Percentiles rank a stretch among this genome's conserved stretches.
These are phyloP conservation scores for Brevimyrus niger DNA, from an alignment of 2,113 vertebrate genomes.

Conservation along the genomic window DNA sequence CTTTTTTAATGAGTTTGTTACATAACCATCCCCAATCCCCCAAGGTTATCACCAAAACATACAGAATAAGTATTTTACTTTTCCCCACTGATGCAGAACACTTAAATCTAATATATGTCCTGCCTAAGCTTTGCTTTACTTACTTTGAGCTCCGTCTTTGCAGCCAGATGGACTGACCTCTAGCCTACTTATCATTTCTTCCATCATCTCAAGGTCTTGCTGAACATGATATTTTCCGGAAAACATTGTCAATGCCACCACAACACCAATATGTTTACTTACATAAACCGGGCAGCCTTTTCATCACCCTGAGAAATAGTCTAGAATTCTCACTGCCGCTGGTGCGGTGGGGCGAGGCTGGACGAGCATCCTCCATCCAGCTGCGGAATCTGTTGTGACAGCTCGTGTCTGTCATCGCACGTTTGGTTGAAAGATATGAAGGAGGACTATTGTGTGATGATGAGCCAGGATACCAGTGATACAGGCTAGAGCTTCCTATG, in stretches of 20 bases:
- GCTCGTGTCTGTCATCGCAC: not conserved
- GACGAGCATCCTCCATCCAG: not conserved
- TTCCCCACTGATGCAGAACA: not conserved
- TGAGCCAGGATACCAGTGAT: not conserved
- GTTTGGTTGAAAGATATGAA: not conserved
- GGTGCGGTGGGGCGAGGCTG: not conserved
- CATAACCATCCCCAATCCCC: not conserved
- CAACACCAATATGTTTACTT: not conserved
- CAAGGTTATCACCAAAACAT: not conserved
- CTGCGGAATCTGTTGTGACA: not conserved
- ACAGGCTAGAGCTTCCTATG: not conserved
- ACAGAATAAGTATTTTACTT: not conserved
- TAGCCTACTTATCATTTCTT: not conserved
- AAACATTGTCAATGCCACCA: not conserved
- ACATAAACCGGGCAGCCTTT: not conserved
- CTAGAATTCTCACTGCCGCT: not conserved
- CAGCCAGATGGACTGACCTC: not conserved
- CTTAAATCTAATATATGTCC: not conserved
- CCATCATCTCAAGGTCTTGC: not conserved
- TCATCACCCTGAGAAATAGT: not conserved
- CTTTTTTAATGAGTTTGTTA: not conserved
- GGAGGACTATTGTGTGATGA: not conserved
- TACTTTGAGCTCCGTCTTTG: not conserved
- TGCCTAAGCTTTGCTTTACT: not conserved
- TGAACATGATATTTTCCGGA: not conserved